Conservation (phyloP, 2,113 vertebrate species). For the Rhynchomys soricoides region DNA sequence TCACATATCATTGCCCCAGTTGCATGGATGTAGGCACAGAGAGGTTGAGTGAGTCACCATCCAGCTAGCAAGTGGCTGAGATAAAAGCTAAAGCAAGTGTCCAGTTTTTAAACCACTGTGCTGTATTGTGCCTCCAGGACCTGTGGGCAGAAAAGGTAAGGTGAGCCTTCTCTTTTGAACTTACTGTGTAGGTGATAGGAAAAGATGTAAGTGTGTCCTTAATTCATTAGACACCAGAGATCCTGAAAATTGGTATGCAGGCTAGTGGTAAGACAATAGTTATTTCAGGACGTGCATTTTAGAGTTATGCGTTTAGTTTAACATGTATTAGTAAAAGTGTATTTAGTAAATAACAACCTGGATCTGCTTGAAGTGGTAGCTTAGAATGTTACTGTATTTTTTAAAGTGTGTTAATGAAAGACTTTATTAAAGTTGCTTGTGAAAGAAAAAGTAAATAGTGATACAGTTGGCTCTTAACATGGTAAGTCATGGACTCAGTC, state of each 20-base stretch:
- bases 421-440: constrained; percentile 16
- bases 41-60: background rate
- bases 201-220: background rate
- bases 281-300: background rate
- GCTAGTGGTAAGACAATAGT: background rate
- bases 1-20: background rate
- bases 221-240: background rate
- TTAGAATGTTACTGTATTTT: constrained; percentile 6
- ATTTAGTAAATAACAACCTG: background rate
- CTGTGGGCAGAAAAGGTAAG: background rate
- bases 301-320: background rate
- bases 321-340: background rate
- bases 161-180: background rate
- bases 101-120: background rate
- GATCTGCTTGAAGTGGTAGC: background rate
- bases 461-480: background rate
- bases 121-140: background rate
- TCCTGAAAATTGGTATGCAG: background rate
- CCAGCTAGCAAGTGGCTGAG: background rate
- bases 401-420: background rate
- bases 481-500: background rate
- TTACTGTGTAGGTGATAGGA: background rate
- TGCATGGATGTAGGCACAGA: background rate
- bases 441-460: constrained; percentile 11
- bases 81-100: background rate